Percentiles rank a stretch among this genome's conserved stretches.
phyloP scores from a whole-genome alignment of 1,140 invertebrate species.

The Harlomillsia oculata region DNA sequence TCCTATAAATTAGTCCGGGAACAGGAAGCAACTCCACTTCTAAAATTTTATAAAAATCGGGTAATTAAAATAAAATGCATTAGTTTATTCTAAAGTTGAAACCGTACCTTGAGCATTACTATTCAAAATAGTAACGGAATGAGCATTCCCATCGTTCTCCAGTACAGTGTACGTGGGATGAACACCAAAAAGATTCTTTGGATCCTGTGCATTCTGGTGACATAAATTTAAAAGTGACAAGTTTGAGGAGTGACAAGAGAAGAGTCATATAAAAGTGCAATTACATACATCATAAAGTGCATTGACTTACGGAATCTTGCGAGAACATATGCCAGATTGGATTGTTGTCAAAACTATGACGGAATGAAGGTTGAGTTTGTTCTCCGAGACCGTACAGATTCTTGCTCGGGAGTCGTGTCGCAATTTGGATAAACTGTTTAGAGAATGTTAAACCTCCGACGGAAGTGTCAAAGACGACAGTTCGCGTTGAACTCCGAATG shows the following conservation, averaged over 20 bases:
- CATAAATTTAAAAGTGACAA: not conserved
- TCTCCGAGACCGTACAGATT: conserved; percentile 48
- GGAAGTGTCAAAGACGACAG: conserved; percentile 26
- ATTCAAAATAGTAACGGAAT: conserved; percentile 36
- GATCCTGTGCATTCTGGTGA: not conserved
- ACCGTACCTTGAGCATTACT: conserved; percentile 37
- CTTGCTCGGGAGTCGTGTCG: conserved; percentile 53
- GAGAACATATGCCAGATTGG: conserved; percentile 14
- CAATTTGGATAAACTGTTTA: conserved; percentile 76
- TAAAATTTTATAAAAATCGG: not conserved
- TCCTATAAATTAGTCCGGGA: conserved; percentile 37
- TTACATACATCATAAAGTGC: not conserved
- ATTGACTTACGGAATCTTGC: not conserved
- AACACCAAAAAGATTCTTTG: conserved; percentile 25
- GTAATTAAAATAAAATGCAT: not conserved
- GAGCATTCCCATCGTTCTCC: conserved; percentile 33
- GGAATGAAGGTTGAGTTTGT: conserved; percentile 33
- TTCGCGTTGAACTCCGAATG: conserved; percentile 13
- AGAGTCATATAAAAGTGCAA: not conserved
- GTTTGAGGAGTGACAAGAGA: too few species aligned
- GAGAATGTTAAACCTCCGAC: conserved; percentile 61
- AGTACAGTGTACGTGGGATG: conserved; percentile 32
- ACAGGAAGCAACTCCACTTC: conserved; percentile 32
- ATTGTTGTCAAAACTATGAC: conserved; percentile 19
- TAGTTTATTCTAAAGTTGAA: not conserved